Evolutionary conservation across 2,888 invertebrate genomes (phyloP), one percentile per base, ranked within the genome.

Genomic region (Blastobasis lacticolella): DNA sequence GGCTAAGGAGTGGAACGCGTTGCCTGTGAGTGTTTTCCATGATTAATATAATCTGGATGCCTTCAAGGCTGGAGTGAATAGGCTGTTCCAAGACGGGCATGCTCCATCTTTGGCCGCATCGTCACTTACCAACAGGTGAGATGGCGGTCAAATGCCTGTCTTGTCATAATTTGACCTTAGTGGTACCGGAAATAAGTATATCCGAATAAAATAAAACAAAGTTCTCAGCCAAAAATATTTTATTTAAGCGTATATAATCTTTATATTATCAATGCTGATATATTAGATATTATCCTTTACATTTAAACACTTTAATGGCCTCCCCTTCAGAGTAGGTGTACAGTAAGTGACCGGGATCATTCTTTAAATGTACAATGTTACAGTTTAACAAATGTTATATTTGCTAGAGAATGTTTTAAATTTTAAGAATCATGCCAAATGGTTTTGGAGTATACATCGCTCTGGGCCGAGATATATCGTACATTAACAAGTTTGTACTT

Each of bases 211-310:
- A 79, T 81, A 73, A 85, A 85, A 87, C 75, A 73, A 70, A 52
- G 56, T 58, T 63, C 62, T 81, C 87, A 85, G 87, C 87, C 87
- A 87, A 88, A 88, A 89, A 88, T 88, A 88, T 88, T 87, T 87
- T 88, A 88, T 88, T 88, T 88, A 89, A 89, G 88, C 88, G 88
- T 88, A 87, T 86, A 86, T 88, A 86, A 85, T 82, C 77, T 88
- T 85, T 83, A 86, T 86, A 84, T 77, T 80, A 86, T 85, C 82
- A 78, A 86, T 88, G 83, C 77, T 80, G 84, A 87, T 87, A 87
- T 87, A 88, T 88, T 87, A 86, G 5, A 23, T 23, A 23, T 83
- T 81, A 82, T 81, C 75, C 77, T 86, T 82, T 84, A 86, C 74
- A 68, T 74, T 84, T 87, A 86, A 78, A 81, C 81, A 75, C 74